These are phyloP conservation scores for Bucco capensis DNA, from an alignment of 2,113 vertebrate species.

Conservation along the genomic window DNA sequence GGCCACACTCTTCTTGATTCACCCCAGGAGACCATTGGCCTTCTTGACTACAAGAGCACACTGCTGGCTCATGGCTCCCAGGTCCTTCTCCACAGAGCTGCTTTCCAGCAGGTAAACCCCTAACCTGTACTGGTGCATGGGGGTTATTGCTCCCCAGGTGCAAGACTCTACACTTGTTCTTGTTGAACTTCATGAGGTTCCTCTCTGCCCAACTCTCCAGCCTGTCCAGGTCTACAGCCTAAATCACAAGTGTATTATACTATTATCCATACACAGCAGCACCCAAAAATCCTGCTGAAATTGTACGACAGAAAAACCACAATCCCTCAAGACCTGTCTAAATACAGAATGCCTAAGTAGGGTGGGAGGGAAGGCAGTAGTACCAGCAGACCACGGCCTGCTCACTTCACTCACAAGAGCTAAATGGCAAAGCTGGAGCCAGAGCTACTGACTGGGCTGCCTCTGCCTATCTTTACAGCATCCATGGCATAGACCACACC, in stretches of 20 bases:
- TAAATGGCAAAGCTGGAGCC: neutral
- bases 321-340: neutral
- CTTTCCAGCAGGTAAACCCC: no score
- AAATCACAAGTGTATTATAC: neutral
- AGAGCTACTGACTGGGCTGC: neutral
- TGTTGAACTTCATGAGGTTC: no score
- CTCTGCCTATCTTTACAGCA: neutral
- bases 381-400: fast-evolving
- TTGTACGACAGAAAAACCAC: fast-evolving
- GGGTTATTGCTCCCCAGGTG: no score
- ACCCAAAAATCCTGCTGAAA: neutral
- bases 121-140: no score
- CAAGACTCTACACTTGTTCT: no score
- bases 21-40: no score
- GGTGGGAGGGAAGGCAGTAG: neutral
- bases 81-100: no score
- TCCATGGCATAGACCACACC: fast-evolving
- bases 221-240: neutral
- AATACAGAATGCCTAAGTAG: fast-evolving
- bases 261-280: neutral
- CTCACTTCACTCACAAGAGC: neutral
- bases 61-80: no score
- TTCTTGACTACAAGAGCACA: no score
- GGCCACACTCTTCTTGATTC: no score
- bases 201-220: no score